phyloP scores from a whole-genome alignment of 1,140 invertebrate genomes.

The Eueides isabella region DNA sequence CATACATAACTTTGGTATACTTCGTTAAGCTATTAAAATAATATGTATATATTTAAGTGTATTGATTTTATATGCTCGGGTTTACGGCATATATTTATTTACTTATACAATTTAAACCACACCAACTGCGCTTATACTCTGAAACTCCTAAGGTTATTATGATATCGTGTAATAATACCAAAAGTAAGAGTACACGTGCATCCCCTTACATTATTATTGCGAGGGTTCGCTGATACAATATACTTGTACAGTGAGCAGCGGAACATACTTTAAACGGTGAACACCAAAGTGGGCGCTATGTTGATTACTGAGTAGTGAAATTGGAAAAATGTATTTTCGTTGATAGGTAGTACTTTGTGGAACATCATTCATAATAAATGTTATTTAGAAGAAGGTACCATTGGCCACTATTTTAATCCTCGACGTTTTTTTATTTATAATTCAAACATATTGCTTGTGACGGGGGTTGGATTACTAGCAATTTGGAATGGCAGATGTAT shows the following conservation, averaged over 20 bases:
- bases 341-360: neutral
- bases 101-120: neutral
- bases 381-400: constrained; percentile 59
- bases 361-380: constrained; percentile 47
- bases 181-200: constrained; percentile 35
- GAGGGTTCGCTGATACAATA: constrained; percentile 32
- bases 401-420: constrained; percentile 66
- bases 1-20: neutral
- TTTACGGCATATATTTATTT: neutral
- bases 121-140: neutral
- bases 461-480: constrained; percentile 19
- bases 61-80: neutral
- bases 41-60: neutral
- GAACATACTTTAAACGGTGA: constrained; percentile 13
- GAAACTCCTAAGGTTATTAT: neutral
- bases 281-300: constrained; percentile 8
- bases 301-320: neutral
- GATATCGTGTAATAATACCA: neutral
- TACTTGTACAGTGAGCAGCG: neutral
- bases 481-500: constrained; percentile 2
- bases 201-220: constrained; percentile 24
- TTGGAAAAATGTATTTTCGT: neutral
- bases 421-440: constrained; percentile 50
- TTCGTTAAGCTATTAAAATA: neutral
- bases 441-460: constrained; percentile 57